phyloP scores from a whole-genome alignment of 1,140 invertebrate genomes.

The Ericerus pela region DNA sequence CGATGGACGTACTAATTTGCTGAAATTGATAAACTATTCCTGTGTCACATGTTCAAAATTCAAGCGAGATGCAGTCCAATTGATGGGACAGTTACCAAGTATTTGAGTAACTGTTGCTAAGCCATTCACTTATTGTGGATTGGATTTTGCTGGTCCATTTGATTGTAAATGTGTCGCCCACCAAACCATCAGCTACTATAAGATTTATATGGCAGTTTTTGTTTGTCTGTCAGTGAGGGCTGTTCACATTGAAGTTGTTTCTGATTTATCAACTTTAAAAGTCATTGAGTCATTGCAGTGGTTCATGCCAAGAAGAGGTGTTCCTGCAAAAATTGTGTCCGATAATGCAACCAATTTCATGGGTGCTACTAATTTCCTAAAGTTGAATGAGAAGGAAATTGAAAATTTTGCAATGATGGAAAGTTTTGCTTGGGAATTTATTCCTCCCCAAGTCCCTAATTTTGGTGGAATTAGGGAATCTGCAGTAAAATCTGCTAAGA shows the following conservation, averaged over 20 bases:
- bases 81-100: too few species aligned
- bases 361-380: constrained; percentile 21
- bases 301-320: constrained; percentile 27
- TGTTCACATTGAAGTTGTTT: constrained; percentile 27
- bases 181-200: too few species aligned
- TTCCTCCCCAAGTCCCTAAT: constrained; percentile 30
- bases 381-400: not conserved
- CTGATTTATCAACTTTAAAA: constrained; percentile 21
- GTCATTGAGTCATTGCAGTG: constrained; percentile 27
- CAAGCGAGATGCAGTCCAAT: too few species aligned
- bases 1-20: too few species aligned
- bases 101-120: too few species aligned
- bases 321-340: constrained; percentile 23
- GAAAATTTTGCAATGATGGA: not conserved
- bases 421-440: constrained; percentile 32
- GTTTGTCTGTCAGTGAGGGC: constrained; percentile 25
- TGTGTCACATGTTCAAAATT: too few species aligned
- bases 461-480: constrained; percentile 35
- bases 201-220: constrained; percentile 26
- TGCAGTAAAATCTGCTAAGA: constrained; percentile 30
- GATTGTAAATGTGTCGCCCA: too few species aligned
- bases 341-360: constrained; percentile 32
- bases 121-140: too few species aligned
- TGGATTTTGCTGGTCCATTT: too few species aligned
- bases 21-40: too few species aligned